phyloP scores from a whole-genome alignment of 2,888 invertebrate species.

The Parapristionchus giblindavisi region DNA sequence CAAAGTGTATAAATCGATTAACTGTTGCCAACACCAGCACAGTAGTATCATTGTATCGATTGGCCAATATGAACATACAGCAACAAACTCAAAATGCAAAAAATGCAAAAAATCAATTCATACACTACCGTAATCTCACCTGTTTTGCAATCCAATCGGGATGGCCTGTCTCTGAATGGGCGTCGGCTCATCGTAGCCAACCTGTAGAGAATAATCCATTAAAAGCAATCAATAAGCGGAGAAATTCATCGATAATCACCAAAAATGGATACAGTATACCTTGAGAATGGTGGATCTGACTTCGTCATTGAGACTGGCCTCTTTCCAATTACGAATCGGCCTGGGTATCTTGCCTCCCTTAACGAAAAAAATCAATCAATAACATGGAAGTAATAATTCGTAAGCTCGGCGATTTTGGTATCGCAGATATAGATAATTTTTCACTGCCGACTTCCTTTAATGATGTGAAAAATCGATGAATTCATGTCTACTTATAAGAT shows the following conservation, averaged over 20 bases:
- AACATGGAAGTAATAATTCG: neutral
- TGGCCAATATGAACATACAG: neutral
- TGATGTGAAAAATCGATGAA: no score
- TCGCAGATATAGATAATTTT: no score
- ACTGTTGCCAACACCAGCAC: no score
- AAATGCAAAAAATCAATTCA: no score
- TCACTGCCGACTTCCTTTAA: no score
- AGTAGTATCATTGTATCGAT: neutral
- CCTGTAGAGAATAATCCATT: slow-evolving; percentile 19
- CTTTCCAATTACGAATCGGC: slow-evolving; percentile 93
- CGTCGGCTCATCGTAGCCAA: slow-evolving; percentile 81
- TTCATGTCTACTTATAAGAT: no score
- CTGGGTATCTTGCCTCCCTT: slow-evolving; percentile 87
- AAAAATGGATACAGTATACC: slow-evolving; percentile 73
- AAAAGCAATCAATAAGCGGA: neutral
- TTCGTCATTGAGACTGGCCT: slow-evolving; percentile 87
- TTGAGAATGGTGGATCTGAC: slow-evolving; percentile 91
- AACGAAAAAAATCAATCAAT: neutral
- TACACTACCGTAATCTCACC: neutral
- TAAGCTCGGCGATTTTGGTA: no score
- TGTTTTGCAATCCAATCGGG: slow-evolving; percentile 84
- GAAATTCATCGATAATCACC: neutral
- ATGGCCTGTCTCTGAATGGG: slow-evolving; percentile 99
- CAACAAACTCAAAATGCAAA: no score
- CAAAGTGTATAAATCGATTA: no score